Base-by-base conservation (phyloP, 1,140 invertebrate genomes). In the Neomicropteryx cornuta region DNA sequence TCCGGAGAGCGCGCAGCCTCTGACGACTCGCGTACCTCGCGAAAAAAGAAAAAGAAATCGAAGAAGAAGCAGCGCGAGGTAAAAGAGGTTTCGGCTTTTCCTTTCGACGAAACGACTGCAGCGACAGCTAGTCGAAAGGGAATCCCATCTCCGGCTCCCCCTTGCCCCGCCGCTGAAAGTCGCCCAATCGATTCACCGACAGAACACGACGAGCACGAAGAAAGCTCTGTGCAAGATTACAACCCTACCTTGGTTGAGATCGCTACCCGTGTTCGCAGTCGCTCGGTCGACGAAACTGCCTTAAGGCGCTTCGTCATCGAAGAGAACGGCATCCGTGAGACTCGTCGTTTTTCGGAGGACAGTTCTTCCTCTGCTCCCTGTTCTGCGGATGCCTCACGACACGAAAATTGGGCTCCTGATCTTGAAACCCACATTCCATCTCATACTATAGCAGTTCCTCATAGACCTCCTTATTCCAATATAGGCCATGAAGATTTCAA, bases 361-460 rank as follows among this genome's bases (percentile, higher is more conserved):
- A 18, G 21, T 10, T 8, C 5, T 8, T 18, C 23, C 5, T 46
- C 45, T 3, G 51, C 52, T 17, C 14, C 19, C 39, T 23, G 19
- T 5, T 31, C 19, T 14, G 17, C 39, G 14, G 36, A 38, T 18
- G 18, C 31, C 20, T 33, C 23, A 13, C 16, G 29, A 5, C 11
- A 28, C 19, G 33, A 35, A n/a, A 39, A 47, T 17, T 62, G 60
- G 60, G 46, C 48, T 8, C 68, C 70, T 43, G 70, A 73, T 53
- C 62, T 73, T 49, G 71, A 73, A 57, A 66, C 70, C 33, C 65
- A 68, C 46, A 65, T 73, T 42, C 70, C 70, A 24, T 72, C 69
- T 39, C 70, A 72, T 56, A 72, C 68, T 17, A 72, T 72, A 37
- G 62, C 65, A 46, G 59, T 72, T 40, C 66, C 66, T 39, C 64